Evolutionary conservation across 2,113 vertebrate species (phyloP), one percentile per base, ranked within the genome.

Genomic region (Colinus virginianus): DNA sequence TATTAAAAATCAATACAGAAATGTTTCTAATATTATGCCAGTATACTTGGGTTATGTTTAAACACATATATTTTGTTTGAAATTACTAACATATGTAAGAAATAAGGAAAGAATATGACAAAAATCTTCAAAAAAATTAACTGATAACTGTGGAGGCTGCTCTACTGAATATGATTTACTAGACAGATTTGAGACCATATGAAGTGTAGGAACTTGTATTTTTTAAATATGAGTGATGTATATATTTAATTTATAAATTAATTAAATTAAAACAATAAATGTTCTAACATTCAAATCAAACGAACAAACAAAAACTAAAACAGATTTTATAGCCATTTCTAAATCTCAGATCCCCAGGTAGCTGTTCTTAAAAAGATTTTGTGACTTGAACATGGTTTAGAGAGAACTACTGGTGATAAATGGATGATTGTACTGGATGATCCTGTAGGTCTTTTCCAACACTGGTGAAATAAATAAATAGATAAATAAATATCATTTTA

Each of bases 181-280:
- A 10, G 15, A 55, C 15, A 55, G 15, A 28, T 55, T 55, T 55
- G 51, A 55, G 15, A 30, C 26, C 28, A 55, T 55, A 11, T 45
- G 42, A 90, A 62, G 70, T 74, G 85, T 2, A 17, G 2, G 14
- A 64, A 32, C 0, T 8, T n/a, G 72, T 85, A 9, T 84, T 21
- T 28, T 28, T 26, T 7, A 13, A 63, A 7, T n/a, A 11, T 48
- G 4, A 32, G 2, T 42, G 77, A 69, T 48, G 3, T 40, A 20
- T 18, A 15, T 1, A 7, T 4, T 3, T 38, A 40, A 66, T n/a
- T 80, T 74, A 36, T 3, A 38, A 75, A 67, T 36, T 0, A 88
- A 48, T n/a, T 1, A 26, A 53, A 53, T 30, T 15, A 16, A 30
- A 55, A 30, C 16, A 7, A 38, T 42, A 40, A 40, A 5, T 30